phyloP scores from a whole-genome alignment of 2,888 invertebrate genomes.

The Bhutanitis thaidina region DNA sequence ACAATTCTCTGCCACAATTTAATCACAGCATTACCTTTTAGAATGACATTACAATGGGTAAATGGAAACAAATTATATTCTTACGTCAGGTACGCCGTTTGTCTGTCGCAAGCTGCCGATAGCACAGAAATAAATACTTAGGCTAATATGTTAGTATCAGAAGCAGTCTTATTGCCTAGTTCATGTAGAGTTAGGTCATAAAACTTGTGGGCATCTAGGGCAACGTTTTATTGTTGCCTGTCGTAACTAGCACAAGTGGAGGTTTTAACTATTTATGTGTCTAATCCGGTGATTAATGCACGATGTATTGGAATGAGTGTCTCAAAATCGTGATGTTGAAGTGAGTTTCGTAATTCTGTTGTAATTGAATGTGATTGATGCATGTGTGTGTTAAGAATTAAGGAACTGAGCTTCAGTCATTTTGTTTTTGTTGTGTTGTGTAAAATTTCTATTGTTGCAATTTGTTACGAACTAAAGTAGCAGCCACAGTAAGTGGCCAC shows the following conservation, averaged over 20 bases:
- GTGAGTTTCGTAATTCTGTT: conserved; percentile 21
- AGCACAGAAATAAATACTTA: background rate
- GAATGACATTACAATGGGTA: conserved; percentile 16
- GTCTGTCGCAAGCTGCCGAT: background rate
- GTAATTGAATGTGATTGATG: conserved; percentile 26
- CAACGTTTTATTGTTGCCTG: conserved; percentile 50
- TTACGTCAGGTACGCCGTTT: background rate
- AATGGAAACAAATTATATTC: conserved; percentile 9
- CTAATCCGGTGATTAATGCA: conserved; percentile 37
- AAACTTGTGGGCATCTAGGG: conserved; percentile 50
- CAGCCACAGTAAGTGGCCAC: no score
- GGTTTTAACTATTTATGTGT: conserved; percentile 37
- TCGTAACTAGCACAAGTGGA: conserved; percentile 38
- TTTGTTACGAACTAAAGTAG: no score
- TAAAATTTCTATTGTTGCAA: no score
- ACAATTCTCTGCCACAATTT: conserved; percentile 14
- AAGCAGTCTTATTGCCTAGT: conserved; percentile 4
- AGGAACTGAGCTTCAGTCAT: background rate
- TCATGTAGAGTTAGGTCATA: conserved; percentile 40
- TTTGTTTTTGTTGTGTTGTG: no score
- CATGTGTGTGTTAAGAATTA: conserved; percentile 29
- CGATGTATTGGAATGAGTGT: conserved; percentile 13
- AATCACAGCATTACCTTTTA: conserved; percentile 16
- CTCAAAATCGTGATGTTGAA: background rate
- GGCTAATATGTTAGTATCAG: conserved; percentile 2